Evolutionary conservation across 2,113 vertebrate species (phyloP).

Genomic region (Syngnathus scovelli): DNA sequence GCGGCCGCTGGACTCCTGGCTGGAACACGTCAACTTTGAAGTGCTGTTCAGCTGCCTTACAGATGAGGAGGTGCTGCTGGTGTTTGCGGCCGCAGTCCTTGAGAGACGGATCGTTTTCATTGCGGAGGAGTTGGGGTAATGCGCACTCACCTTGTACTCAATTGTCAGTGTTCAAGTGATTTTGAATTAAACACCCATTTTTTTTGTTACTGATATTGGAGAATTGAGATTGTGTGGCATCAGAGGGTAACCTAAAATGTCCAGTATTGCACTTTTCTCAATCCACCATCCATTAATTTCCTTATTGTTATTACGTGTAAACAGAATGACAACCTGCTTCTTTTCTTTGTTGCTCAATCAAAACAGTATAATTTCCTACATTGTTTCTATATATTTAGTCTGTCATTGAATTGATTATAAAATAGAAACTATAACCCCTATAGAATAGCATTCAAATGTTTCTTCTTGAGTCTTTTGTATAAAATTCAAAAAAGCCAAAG

Average conservation of each 20-base stretch:
- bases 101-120: slow-evolving; percentile 90
- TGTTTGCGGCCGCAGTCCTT: slow-evolving; percentile 82
- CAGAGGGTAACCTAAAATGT: no score
- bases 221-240: no score
- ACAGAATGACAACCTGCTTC: neutral
- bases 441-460: neutral
- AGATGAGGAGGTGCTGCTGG: slow-evolving; percentile 77
- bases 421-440: neutral
- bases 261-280: no score
- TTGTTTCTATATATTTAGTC: neutral
- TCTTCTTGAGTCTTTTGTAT: neutral
- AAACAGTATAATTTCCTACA: neutral
- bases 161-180: neutral
- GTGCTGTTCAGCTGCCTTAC: slow-evolving; percentile 77
- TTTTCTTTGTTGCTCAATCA: neutral
- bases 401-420: neutral
- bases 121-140: slow-evolving; percentile 85
- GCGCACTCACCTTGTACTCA: neutral
- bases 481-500: neutral
- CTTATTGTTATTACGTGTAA: neutral
- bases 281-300: no score
- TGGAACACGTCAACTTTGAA: slow-evolving; percentile 89
- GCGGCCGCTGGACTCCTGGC: slow-evolving; percentile 84
- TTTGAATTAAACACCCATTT: neutral
- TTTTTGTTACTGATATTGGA: no score